A percentile compares a stretch with the other conserved stretches of the same genome.
Evolutionary conservation across 1,140 invertebrate genomes (phyloP).

Genomic region (Heliconius hewitsoni): DNA sequence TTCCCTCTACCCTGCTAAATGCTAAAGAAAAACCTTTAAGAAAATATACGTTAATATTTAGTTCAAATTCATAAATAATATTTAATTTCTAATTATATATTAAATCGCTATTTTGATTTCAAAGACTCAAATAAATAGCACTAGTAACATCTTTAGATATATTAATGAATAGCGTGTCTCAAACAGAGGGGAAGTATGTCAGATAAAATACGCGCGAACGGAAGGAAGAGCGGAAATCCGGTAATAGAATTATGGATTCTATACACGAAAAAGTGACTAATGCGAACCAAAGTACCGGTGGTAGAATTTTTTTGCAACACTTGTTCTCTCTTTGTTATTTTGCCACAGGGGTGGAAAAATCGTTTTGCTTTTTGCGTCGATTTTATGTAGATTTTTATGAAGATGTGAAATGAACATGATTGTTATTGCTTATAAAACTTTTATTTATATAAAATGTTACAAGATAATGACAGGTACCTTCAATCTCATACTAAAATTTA

Average conservation of each 20-base stretch:
- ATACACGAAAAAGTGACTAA: slow-evolving; percentile 32
- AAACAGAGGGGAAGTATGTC: slow-evolving; percentile 25
- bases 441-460: no score
- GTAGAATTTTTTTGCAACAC: not conserved
- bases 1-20: no score
- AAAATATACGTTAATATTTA: no score
- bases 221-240: slow-evolving; percentile 29
- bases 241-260: slow-evolving; percentile 36
- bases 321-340: not conserved
- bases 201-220: slow-evolving; percentile 31
- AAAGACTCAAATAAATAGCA: not conserved
- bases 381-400: not conserved
- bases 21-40: no score
- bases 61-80: no score
- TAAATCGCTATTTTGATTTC: not conserved
- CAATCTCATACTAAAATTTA: not conserved
- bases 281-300: slow-evolving; percentile 6
- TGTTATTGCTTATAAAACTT: no score
- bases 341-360: not conserved
- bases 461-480: no score
- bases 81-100: not conserved
- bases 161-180: slow-evolving; percentile 10
- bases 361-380: not conserved
- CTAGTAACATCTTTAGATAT: not conserved
- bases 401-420: not conserved